Percentiles rank a stretch among this genome's conserved stretches.
phyloP scores from a whole-genome alignment of 1,140 invertebrate species.

The Danaus plexippus region DNA sequence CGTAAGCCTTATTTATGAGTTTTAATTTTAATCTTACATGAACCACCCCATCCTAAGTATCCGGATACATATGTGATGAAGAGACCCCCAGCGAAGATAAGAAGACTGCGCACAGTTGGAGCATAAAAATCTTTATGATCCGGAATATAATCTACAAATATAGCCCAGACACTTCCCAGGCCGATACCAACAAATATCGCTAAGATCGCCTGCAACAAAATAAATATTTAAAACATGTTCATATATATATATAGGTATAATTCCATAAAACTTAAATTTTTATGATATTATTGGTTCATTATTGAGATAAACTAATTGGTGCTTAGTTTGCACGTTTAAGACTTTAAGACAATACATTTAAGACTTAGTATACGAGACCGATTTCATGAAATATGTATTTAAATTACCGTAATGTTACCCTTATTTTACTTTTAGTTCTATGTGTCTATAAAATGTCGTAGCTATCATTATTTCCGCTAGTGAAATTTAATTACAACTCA shows the following conservation, averaged over 20 bases:
- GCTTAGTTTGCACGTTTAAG: too few relatives aligned
- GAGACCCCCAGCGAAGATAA: constrained; percentile 83
- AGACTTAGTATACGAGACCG: too few relatives aligned
- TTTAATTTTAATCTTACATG: constrained; percentile 51
- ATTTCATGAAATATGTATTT: too few relatives aligned
- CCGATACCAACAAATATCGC: constrained; percentile 81
- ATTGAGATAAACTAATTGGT: too few relatives aligned
- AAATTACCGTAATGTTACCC: too few relatives aligned
- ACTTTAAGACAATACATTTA: too few relatives aligned
- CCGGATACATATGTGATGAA: constrained; percentile 86
- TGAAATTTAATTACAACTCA: too few relatives aligned
- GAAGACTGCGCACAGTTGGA: constrained; percentile 80
- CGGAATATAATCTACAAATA: constrained; percentile 80
- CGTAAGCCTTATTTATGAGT: too few relatives aligned
- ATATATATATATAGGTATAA: constrained; percentile 6
- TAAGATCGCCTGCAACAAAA: constrained; percentile 70
- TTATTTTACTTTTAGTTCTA: too few relatives aligned
- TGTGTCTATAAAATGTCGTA: too few relatives aligned
- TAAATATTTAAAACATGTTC: constrained; percentile 10
- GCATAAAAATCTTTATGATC: constrained; percentile 83
- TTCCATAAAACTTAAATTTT: background rate
- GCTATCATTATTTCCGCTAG: too few relatives aligned
- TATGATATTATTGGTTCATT: too few relatives aligned
- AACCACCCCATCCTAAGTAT: constrained; percentile 82
- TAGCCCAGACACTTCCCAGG: constrained; percentile 82